A percentile compares a stretch with the other conserved stretches of the same genome.
phyloP scores from a whole-genome alignment of 1,140 invertebrate genomes.

The Aphelenchoides fujianensis region DNA sequence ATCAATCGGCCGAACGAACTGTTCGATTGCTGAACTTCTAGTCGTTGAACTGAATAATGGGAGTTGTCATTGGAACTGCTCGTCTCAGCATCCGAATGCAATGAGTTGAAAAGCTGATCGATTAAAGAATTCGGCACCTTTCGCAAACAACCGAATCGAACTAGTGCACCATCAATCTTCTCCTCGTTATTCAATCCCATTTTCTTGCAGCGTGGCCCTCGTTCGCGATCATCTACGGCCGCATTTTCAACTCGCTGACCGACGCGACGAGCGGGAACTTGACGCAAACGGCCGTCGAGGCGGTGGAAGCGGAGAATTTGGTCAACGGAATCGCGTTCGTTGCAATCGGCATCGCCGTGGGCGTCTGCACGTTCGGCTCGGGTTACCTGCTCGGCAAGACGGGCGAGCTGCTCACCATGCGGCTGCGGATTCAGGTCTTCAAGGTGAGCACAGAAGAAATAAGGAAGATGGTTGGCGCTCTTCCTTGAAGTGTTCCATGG shows the following conservation, averaged over 20 bases:
- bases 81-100: no score
- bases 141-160: no score
- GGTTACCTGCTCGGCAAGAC: slow-evolving; percentile 39
- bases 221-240: slow-evolving; percentile 50
- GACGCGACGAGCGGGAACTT: not conserved
- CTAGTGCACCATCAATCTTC: no score
- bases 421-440: slow-evolving; percentile 37
- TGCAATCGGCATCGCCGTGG: slow-evolving; percentile 25
- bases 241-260: slow-evolving; percentile 32
- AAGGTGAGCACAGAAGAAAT: slow-evolving; percentile 21
- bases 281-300: not conserved
- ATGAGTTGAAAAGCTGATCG: no score
- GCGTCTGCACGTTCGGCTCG: slow-evolving; percentile 27
- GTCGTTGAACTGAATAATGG: no score
- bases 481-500: not conserved
- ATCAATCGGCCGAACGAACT: no score
- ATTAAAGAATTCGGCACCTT: no score
- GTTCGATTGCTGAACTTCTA: no score
- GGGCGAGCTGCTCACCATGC: slow-evolving; percentile 43
- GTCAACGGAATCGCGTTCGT: slow-evolving; percentile 37
- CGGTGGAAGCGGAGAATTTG: not conserved
- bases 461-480: no score
- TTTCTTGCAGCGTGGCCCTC: slow-evolving; percentile 28
- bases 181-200: no score
- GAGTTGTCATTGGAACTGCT: no score